These are phyloP conservation scores for Gallirallus australis DNA, from an alignment of 2,797 vertebrate species.

Conservation along the genomic window DNA sequence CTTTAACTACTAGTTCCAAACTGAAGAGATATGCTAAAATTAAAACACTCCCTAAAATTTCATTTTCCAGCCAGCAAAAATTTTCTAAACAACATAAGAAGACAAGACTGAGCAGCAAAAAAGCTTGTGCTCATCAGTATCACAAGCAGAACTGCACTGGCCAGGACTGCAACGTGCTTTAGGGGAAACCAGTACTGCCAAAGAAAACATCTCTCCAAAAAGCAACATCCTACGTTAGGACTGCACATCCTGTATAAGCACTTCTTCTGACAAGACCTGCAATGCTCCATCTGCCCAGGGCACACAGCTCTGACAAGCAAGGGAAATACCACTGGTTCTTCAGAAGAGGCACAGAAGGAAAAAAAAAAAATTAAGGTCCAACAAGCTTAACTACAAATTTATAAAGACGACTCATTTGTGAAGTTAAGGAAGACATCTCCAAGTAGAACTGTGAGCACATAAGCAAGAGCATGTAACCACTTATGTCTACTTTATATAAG, in stretches of 20 bases:
- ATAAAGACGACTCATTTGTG: not conserved
- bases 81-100: not conserved
- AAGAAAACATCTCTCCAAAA: not conserved
- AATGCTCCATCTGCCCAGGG: not conserved
- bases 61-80: not conserved
- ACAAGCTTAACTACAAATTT: not conserved
- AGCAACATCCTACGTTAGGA: accelerated
- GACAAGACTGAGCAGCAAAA: not conserved
- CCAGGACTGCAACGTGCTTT: not conserved
- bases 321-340: not conserved
- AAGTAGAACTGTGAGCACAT: not conserved
- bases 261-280: not conserved
- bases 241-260: not conserved
- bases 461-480: not conserved
- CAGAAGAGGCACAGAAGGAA: not conserved
- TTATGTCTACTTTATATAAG: not conserved
- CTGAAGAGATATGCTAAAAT: not conserved
- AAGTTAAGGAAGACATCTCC: not conserved
- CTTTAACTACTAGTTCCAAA: not conserved
- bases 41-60: not conserved
- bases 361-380: not conserved
- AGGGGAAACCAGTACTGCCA: not conserved
- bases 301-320: not conserved
- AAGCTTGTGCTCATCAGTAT: not conserved
- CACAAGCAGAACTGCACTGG: not conserved